These are phyloP conservation scores for Labeo calbasu DNA, from an alignment of 2,797 vertebrate species.

Conservation along the genomic window DNA sequence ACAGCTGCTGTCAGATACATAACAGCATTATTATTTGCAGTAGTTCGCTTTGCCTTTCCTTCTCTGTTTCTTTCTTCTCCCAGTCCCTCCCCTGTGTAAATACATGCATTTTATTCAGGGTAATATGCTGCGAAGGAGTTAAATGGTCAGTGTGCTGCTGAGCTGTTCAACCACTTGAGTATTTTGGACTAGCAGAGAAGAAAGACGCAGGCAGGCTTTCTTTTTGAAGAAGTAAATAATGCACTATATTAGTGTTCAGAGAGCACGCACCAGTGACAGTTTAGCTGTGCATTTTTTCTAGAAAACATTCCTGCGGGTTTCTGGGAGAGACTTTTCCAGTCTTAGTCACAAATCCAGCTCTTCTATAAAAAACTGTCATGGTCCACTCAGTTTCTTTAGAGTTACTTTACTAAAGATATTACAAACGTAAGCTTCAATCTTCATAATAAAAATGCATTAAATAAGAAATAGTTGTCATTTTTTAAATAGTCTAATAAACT, in stretches of 20 bases:
- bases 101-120: neutral
- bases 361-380: conserved; percentile 1
- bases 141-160: conserved; percentile 3
- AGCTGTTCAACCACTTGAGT: conserved; percentile 5
- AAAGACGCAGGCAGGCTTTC: conserved; percentile 11
- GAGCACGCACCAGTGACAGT: neutral
- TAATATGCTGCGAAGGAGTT: neutral
- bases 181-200: neutral
- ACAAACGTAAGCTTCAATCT: neutral
- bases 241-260: neutral
- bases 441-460: neutral
- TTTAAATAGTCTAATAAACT: neutral
- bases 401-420: neutral
- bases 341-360: neutral
- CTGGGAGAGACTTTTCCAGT: neutral
- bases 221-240: conserved; percentile 24
- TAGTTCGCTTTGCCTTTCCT: neutral
- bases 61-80: neutral
- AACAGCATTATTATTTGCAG: neutral
- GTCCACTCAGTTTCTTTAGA: neutral
- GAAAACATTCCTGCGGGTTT: neutral
- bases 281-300: neutral
- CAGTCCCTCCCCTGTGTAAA: neutral
- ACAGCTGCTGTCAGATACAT: conserved; percentile 13
- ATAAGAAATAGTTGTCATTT: neutral